Conservation (phyloP, 2,797 vertebrate species). For the Leontocebus nigricollis region DNA sequence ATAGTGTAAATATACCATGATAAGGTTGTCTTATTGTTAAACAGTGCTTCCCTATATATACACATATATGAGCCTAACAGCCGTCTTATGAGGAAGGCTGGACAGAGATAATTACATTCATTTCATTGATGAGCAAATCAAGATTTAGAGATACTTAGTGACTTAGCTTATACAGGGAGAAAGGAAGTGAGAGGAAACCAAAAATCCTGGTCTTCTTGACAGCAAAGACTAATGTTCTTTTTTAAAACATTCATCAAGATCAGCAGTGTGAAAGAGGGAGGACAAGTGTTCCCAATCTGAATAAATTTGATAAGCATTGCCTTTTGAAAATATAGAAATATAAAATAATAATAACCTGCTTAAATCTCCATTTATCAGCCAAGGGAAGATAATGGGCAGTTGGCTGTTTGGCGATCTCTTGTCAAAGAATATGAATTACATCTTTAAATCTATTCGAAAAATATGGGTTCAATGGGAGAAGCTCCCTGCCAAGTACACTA, state of each 20-base stretch:
- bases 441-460: conserved; percentile 53
- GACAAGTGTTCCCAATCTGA: not conserved
- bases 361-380: conserved; percentile 46
- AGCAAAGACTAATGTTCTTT: conserved; percentile 49
- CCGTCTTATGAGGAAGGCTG: not conserved
- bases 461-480: conserved; percentile 46
- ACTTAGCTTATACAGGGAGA: not conserved
- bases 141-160: not conserved
- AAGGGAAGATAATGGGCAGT: conserved; percentile 28
- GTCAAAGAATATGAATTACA: conserved; percentile 62
- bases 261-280: not conserved
- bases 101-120: not conserved
- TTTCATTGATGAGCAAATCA: conserved; percentile 12
- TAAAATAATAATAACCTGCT: conserved; percentile 49
- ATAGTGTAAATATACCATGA: not conserved
- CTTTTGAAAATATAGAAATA: conserved; percentile 50
- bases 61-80: not conserved
- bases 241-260: conserved; percentile 32
- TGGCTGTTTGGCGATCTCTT: conserved; percentile 38
- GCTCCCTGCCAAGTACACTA: conserved; percentile 55
- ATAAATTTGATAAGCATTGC: conserved; percentile 49
- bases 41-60: not conserved
- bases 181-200: not conserved
- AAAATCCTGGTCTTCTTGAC: not conserved
- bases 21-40: not conserved